A percentile compares a stretch with the other conserved stretches of the same genome.
phyloP scores from a whole-genome alignment of 2,797 vertebrate species.

The Falco concolor region DNA sequence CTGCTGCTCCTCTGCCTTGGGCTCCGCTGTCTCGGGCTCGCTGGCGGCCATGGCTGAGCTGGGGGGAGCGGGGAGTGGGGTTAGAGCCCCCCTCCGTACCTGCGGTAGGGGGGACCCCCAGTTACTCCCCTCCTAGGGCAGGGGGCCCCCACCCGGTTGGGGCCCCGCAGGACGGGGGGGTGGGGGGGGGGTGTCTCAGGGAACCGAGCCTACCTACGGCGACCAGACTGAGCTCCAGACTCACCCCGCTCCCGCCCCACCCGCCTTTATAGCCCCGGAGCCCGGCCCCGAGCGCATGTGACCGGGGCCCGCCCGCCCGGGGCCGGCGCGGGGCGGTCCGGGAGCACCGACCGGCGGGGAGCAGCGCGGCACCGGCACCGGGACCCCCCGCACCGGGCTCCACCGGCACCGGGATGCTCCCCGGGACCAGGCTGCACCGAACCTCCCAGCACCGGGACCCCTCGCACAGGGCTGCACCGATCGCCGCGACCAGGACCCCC shows the following conservation, averaged over 20 bases:
- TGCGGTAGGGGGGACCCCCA: neutral
- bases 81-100: neutral
- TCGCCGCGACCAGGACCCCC: too few relatives aligned
- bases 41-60: conserved; percentile 7
- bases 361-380: too few relatives aligned
- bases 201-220: neutral
- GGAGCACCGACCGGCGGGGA: neutral
- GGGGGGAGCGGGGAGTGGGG: neutral
- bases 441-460: too few relatives aligned
- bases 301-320: conserved; percentile 28
- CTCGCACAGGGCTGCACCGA: too few relatives aligned
- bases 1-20: conserved; percentile 18
- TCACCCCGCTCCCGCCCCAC: neutral
- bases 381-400: too few relatives aligned
- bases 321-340: conserved; percentile 13
- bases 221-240: neutral
- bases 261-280: neutral
- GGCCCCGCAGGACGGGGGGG: neutral
- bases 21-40: neutral
- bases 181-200: neutral
- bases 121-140: too few relatives aligned
- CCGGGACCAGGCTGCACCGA: too few relatives aligned
- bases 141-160: neutral
- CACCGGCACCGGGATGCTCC: neutral
- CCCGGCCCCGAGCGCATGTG: conserved; percentile 30